A percentile compares a stretch with the other conserved stretches of the same genome.
Evolutionary conservation across 2,113 vertebrate species (phyloP).

Genomic region (Bujurquina vittata): DNA sequence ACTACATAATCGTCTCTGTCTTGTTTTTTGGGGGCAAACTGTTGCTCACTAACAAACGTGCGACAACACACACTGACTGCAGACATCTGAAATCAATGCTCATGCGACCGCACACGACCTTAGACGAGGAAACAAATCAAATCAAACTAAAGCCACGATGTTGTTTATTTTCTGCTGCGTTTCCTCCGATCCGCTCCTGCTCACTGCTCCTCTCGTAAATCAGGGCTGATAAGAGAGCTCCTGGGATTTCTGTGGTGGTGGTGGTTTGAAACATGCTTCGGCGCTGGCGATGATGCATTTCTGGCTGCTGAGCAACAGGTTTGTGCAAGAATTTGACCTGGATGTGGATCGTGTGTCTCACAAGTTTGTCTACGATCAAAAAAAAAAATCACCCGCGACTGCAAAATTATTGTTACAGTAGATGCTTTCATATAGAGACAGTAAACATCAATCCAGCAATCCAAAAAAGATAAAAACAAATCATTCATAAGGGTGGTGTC

Average conservation of each 20-base stretch:
- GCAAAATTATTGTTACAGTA: rapidly evolving
- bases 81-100: not conserved
- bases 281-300: not conserved
- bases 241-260: slow-evolving; percentile 1
- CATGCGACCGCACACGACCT: not conserved
- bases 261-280: rapidly evolving
- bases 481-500: not conserved
- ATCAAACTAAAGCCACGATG: not conserved
- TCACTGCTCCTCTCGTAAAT: not conserved
- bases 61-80: not conserved
- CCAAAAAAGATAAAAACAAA: not conserved
- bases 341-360: not conserved
- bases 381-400: not conserved
- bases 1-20: not conserved
- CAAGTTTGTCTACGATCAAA: not conserved
- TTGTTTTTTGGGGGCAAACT: not conserved
- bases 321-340: not conserved
- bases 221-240: not conserved
- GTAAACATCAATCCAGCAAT: not conserved
- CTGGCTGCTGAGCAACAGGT: not conserved
- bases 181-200: not conserved
- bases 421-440: not conserved
- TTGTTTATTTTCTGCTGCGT: not conserved
- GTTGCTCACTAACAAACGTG: not conserved
- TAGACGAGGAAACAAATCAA: not conserved